A percentile compares a stretch with the other conserved stretches of the same genome.
Conservation (phyloP, 2,113 vertebrate genomes). For the Lophura nycthemera region DNA sequence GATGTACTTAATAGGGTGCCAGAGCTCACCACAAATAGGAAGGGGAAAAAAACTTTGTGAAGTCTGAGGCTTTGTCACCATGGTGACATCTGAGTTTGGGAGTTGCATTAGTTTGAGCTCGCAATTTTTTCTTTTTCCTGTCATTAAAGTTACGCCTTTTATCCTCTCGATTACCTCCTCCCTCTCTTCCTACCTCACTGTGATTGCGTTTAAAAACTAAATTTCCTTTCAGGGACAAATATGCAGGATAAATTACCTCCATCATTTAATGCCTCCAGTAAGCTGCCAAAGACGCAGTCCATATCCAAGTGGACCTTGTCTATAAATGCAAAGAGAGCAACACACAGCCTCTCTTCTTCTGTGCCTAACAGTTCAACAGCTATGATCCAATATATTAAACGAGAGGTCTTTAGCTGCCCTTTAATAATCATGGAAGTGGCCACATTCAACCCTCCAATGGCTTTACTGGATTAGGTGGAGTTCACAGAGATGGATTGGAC, state of each 20-base stretch:
- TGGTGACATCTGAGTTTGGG: slow-evolving; percentile 48
- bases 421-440: neutral
- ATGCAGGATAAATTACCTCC: neutral
- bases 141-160: slow-evolving; percentile 12
- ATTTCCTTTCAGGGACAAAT: slow-evolving; percentile 9
- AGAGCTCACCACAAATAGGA: slow-evolving; percentile 43
- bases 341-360: neutral
- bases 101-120: slow-evolving; percentile 8
- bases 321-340: neutral
- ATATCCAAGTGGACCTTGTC: neutral
- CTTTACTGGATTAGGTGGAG: slow-evolving; percentile 30
- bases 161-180: slow-evolving; percentile 21
- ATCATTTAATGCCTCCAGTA: neutral
- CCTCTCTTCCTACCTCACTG: neutral
- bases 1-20: slow-evolving; percentile 7
- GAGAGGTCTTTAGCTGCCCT: slow-evolving; percentile 12
- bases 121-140: slow-evolving; percentile 50
- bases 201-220: neutral
- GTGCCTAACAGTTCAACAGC: neutral
- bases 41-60: slow-evolving; percentile 13
- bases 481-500: neutral
- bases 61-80: slow-evolving; percentile 47
- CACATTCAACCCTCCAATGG: neutral
- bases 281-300: neutral
- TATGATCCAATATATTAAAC: neutral